Evolutionary conservation across 35 echinoderm and acorn worm genomes (phyloP).

Genomic region (Anneissia japonica): DNA sequence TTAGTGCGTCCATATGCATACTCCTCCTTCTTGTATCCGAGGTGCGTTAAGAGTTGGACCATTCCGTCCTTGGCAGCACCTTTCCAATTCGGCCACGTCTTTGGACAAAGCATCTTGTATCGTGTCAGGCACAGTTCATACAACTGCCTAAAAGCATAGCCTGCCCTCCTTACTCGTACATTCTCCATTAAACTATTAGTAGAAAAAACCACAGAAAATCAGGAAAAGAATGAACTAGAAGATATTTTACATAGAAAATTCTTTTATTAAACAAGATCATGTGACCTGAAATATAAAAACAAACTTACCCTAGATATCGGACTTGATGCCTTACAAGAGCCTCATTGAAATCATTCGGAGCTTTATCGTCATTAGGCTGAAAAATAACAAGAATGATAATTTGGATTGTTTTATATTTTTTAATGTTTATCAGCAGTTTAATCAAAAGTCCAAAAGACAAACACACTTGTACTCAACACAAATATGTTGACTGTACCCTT

Average conservation of each 20-base stretch:
- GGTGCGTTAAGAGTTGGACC: constrained; percentile 51
- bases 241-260: too few relatives aligned
- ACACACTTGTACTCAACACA: too few relatives aligned
- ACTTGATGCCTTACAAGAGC: constrained; percentile 85
- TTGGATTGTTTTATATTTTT: too few relatives aligned
- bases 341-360: constrained; percentile 50
- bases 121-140: constrained; percentile 69
- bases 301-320: constrained; percentile 84
- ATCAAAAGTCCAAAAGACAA: too few relatives aligned
- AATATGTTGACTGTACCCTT: too few relatives aligned
- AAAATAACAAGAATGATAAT: constrained; percentile 20
- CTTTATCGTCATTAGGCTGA: constrained; percentile 93
- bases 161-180: constrained; percentile 82
- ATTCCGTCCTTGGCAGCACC: constrained; percentile 50
- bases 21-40: constrained; percentile 61
- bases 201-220: too few relatives aligned
- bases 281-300: too few relatives aligned
- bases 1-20: constrained; percentile 80
- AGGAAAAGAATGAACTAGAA: background rate
- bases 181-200: constrained; percentile 77
- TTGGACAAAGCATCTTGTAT: constrained; percentile 95
- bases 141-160: constrained; percentile 82
- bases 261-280: too few relatives aligned
- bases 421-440: too few relatives aligned
- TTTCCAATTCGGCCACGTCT: constrained; percentile 93